Evolutionary conservation across 2,888 invertebrate genomes (phyloP).

Genomic region (Chydorus sphaericus): DNA sequence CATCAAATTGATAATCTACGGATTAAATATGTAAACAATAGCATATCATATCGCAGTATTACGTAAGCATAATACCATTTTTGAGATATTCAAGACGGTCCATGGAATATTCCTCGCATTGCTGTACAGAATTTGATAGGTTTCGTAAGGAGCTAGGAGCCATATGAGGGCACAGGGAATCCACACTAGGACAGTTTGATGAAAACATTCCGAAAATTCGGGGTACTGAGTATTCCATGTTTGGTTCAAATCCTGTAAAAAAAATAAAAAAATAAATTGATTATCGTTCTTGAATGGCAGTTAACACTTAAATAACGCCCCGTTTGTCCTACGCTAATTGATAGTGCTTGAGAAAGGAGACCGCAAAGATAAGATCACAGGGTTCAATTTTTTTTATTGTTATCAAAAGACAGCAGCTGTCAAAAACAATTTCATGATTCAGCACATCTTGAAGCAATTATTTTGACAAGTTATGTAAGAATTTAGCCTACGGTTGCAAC

Average conservation of each 20-base stretch:
- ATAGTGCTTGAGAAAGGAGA: too few relatives aligned
- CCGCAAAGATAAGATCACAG: too few relatives aligned
- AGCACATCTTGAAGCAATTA: too few relatives aligned
- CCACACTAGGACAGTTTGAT: conserved; percentile 81
- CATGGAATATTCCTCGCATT: conserved; percentile 58
- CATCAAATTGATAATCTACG: conserved; percentile 37
- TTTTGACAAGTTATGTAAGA: too few relatives aligned
- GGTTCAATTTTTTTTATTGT: too few relatives aligned
- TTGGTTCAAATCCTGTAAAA: conserved; percentile 52
- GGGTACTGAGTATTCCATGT: conserved; percentile 73
- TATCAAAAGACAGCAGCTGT: too few relatives aligned
- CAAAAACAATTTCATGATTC: too few relatives aligned
- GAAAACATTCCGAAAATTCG: conserved; percentile 78
- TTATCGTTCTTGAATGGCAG: conserved; percentile 1
- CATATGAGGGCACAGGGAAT: conserved; percentile 71
- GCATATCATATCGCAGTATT: background rate
- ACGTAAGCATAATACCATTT: conserved; percentile 36
- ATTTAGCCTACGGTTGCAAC: too few relatives aligned
- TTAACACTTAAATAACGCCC: too few relatives aligned
- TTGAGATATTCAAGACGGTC: conserved; percentile 53
- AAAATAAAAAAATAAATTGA: conserved; percentile 19
- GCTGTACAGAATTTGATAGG: conserved; percentile 57
- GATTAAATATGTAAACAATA: conserved; percentile 4
- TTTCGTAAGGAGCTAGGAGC: conserved; percentile 55
- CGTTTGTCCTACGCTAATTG: too few relatives aligned